Evolutionary conservation across 2,113 vertebrate species (phyloP), one percentile per base, ranked within the genome.

Genomic region (Drymodes brunneopygia): DNA sequence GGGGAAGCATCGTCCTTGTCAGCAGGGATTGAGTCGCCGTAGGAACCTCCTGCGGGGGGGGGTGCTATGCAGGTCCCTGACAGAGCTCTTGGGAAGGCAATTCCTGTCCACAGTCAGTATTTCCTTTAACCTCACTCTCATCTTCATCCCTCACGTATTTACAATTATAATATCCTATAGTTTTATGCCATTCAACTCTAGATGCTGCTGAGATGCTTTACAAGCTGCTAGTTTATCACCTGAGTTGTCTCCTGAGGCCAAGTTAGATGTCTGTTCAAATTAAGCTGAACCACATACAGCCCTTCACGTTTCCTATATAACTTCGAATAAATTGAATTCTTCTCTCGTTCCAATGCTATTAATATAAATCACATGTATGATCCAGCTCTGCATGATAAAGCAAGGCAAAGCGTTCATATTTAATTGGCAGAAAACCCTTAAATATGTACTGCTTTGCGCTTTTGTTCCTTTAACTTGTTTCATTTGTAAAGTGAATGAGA

Each of bases 21-120:
- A 24, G 19, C 6, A 23, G 38, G 16, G 28, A 11, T 8, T 15
- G 62, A 15, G 45, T 15, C 12, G 4, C 44, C 1, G 18, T 11
- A 17, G 27, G 38, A 33, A 10, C 7, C 18, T 75, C 17, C 28
- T 42, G 4, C 11, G 2, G 1, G 14, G 42, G 21, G 35, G 28
- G n/a, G n/a, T n/a, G 38, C 44, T 21, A 0, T 18, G 50, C 7
- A 1, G 27, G 20, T 23, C 31, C 45, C 24, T 3, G 29, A 18
- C 1, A 13, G 48, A 14, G 21, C 19, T 31, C 22, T 40, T 40
- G 9, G 36, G 48, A 48, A 53, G 20, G 40, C 3, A 2, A 0
- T 36, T 47, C 24, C 4, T 71, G 9, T 6, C 12, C 20, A 20
- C 22, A n/a, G 47, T 42, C 47, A 12, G 4, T 25, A 9, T 48